These are phyloP conservation scores for Lucilia cuprina DNA, from an alignment of 1,140 invertebrate species.

Conservation along the genomic window DNA sequence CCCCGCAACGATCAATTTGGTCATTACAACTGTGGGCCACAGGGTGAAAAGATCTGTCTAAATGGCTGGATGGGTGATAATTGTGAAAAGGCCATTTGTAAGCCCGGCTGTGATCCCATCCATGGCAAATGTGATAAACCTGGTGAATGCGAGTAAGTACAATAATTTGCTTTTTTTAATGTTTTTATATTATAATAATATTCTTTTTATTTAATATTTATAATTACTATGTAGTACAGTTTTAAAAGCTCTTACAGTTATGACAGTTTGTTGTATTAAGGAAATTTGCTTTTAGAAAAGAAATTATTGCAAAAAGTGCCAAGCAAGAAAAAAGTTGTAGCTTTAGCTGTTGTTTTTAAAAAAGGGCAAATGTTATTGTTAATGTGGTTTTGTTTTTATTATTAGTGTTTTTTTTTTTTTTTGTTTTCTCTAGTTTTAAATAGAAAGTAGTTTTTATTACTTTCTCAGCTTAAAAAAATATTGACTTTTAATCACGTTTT, in stretches of 20 bases:
- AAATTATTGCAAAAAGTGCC: neutral
- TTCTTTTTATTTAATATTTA: neutral
- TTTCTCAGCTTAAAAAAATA: neutral
- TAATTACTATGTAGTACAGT: conserved; percentile 1
- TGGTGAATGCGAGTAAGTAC: conserved; percentile 86
- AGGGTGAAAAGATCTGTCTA: conserved; percentile 90
- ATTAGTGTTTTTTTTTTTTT: neutral
- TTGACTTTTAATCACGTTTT: neutral
- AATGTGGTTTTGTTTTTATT: neutral
- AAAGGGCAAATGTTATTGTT: neutral
- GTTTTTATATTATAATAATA: no score
- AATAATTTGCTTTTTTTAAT: neutral
- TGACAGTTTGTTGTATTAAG: neutral
- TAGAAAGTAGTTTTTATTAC: conserved; percentile 12
- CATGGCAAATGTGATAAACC: conserved; percentile 88
- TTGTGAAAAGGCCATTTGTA: conserved; percentile 91
- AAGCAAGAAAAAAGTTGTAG: neutral
- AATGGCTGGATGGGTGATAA: conserved; percentile 92
- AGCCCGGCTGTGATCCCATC: conserved; percentile 84
- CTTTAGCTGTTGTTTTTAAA: neutral
- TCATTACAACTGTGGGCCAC: conserved; percentile 88
- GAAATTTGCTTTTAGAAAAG: neutral
- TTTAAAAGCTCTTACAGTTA: neutral
- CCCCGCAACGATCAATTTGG: conserved; percentile 92
- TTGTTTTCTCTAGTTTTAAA: neutral